Evolutionary conservation across 2,797 vertebrate species (phyloP), one percentile per base, ranked within the genome.

Genomic region (Phalloptychus januarius): DNA sequence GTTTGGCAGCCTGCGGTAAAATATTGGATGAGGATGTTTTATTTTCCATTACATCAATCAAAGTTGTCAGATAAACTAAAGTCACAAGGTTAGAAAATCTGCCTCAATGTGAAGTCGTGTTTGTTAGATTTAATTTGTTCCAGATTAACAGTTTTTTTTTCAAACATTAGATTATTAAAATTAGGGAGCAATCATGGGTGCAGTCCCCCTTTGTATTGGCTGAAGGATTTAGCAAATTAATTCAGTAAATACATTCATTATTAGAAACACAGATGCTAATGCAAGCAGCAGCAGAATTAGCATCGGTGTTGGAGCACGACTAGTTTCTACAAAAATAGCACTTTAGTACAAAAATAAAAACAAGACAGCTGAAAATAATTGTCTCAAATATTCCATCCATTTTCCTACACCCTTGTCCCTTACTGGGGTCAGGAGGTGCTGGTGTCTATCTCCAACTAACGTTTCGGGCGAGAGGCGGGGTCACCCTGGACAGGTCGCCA

Each of bases 1-100:
- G 91, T 91, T 92, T 89, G 86, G 86, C 86, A 86, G 86, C 86
- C 83, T 72, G 79, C 72, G 11, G 46, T 63, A 38, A 78, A 87
- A 85, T 79, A 83, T 71, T 65, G 82, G 83, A 74, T 67, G 6
- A 13, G 20, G 16, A 45, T 28, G 40, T 16, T 44, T 23, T 54
- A 8, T 25, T 25, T 33, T 23, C 28, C 20, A 3, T 7, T n/a
- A 38, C 46, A 74, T 74, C 73, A 52, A 45, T 80, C 79, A 83
- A 56, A 82, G 36, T 74, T 72, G 69, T 74, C 78, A 76, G 45
- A 33, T 76, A 50, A 81, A 80, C 61, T 40, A 40, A 75, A 77
- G 75, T 40, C 44, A 40, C 11, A 38, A 67, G 63, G 2, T 67
- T 67, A 18, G 42, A 46, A 38, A 63, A 25, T 31, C 15, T 74